Evolutionary conservation across 2,113 vertebrate species (phyloP), one percentile per base, ranked within the genome.

Genomic region (Calcarius ornatus): DNA sequence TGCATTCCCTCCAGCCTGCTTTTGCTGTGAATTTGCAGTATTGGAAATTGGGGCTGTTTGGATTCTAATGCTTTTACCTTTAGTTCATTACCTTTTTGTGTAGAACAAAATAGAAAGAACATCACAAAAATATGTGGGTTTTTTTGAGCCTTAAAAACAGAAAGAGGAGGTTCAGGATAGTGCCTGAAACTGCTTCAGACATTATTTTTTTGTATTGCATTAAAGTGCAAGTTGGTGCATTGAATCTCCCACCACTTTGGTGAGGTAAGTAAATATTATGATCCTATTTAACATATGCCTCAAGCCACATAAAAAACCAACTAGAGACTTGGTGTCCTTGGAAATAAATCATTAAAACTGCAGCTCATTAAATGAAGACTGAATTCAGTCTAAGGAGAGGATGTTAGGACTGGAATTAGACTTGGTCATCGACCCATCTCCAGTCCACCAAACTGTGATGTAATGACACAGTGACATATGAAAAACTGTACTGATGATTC

Each of bases 231-330:
- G 85, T 75, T 15, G 14, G 51, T 92, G 45, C 69, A 64, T 90
- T 80, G 69, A 90, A 78, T 92, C 56, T 95, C 68, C 31, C 48
- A 93, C 76, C 33, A 57, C 68, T 90, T 81, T 78, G 69, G 79
- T 86, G 88, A 92, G 51, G 88, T 96, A 92, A 81, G 86, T 96
- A 95, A 97, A 96, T 94, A 94, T 90, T 94, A 93, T 86, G 93
- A 88, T 95, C 93, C 94, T 96, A 84, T 95, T 94, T 88, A 96
- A 90, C 88, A 78, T 90, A 93, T 64, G 90, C 85, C 90, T 95
- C 71, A 78, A 92, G 85, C 76, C 51, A 88, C 65, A 86, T 92
- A 90, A 92, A 93, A 94, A 83, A 51, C 21, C 51, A 68, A 71
- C 90, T 9, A 88, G 48, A 90, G 72, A 70, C 80, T 81, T 88